A percentile compares a stretch with the other conserved stretches of the same genome.
phyloP scores from a whole-genome alignment of 1,140 invertebrate genomes.

The Dreissena polymorpha region DNA sequence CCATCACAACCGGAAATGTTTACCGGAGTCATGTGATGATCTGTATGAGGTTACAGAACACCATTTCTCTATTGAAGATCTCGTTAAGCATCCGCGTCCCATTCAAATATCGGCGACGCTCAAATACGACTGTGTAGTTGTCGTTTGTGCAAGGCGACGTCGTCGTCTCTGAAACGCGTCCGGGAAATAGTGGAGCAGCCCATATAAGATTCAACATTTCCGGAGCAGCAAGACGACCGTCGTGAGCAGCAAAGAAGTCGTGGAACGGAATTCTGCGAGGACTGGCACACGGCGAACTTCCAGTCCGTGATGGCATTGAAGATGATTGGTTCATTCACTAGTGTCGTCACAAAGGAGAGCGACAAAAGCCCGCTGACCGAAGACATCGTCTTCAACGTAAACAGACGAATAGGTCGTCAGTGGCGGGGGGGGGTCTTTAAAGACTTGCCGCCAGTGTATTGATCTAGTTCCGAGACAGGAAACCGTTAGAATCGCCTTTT shows the following conservation, averaged over 20 bases:
- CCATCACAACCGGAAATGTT: no score
- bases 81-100: neutral
- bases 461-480: no score
- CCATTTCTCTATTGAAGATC: no score
- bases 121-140: constrained; percentile 4
- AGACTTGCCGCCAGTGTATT: no score
- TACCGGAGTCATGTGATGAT: no score
- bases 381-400: no score
- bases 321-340: constrained; percentile 22
- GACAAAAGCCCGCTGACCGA: neutral
- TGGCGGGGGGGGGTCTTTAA: no score
- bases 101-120: constrained; percentile 29
- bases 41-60: no score
- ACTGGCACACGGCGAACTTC: constrained; percentile 17
- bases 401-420: no score
- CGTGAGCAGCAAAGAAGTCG: neutral
- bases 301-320: constrained; percentile 15
- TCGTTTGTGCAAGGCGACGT: constrained; percentile 9
- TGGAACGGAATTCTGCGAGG: constrained; percentile 40
- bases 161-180: neutral
- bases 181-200: neutral
- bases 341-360: neutral
- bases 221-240: neutral
- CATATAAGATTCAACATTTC: neutral
- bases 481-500: no score